Conservation (phyloP, 2,797 vertebrate genomes). For the Mallotus villosus region DNA sequence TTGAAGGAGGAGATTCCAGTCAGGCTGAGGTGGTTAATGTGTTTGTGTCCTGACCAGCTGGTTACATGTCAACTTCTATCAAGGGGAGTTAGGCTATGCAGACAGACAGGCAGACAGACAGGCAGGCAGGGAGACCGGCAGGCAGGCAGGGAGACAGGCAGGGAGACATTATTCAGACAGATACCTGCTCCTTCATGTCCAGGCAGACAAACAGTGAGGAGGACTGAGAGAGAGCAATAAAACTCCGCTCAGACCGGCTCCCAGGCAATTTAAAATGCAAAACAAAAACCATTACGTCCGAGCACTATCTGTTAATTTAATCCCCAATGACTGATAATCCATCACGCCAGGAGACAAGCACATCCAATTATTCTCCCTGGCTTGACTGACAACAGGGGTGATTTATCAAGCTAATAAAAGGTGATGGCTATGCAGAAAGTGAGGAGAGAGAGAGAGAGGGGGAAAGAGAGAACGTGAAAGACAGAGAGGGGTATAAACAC, state of each 20-base stretch:
- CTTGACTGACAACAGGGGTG: slow-evolving; percentile 99
- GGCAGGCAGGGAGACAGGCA: slow-evolving; percentile 11
- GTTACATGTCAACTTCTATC: slow-evolving; percentile 60
- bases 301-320: slow-evolving; percentile 99
- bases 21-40: slow-evolving; percentile 83
- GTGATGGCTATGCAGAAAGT: slow-evolving; percentile 97
- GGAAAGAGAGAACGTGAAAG: slow-evolving; percentile 88
- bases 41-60: slow-evolving; percentile 72
- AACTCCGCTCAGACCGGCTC: slow-evolving; percentile 91
- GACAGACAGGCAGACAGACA: slow-evolving; percentile 41
- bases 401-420: slow-evolving; percentile 99
- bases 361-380: slow-evolving; percentile 99
- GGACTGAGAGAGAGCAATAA: slow-evolving; percentile 79
- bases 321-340: slow-evolving; percentile 99
- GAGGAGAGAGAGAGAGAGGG: slow-evolving; percentile 87
- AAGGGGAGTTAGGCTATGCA: slow-evolving; percentile 17
- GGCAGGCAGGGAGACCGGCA: slow-evolving; percentile 25
- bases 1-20: slow-evolving; percentile 82
- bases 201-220: slow-evolving; percentile 24
- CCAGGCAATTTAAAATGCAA: slow-evolving; percentile 98
- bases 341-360: slow-evolving; percentile 99
- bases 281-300: slow-evolving; percentile 99
- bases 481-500: slow-evolving; percentile 78
- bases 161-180: not conserved
- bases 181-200: not conserved